Conservation (phyloP, 1,140 invertebrate genomes). For the Dolichoris vasculosae region DNA sequence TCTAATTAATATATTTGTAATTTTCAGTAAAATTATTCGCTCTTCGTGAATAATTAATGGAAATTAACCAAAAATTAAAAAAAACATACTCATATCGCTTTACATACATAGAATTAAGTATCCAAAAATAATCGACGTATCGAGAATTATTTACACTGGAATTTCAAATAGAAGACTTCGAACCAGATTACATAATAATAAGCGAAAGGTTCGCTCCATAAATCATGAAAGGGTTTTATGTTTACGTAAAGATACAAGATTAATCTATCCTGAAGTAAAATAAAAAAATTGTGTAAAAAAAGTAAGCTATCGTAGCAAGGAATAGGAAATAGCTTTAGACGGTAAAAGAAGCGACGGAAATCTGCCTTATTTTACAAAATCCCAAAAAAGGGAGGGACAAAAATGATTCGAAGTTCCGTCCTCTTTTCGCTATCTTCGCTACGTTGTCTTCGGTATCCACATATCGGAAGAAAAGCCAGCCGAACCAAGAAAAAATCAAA, state of each 20-base stretch:
- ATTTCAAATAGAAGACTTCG: constrained; percentile 1
- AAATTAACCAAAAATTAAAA: not conserved
- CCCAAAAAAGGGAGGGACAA: not conserved
- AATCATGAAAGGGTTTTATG: constrained; percentile 34
- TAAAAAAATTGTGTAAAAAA: not conserved
- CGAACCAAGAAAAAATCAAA: constrained; percentile 11
- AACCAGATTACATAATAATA: constrained; percentile 22
- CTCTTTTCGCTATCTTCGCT: not conserved
- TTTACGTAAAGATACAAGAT: constrained; percentile 26
- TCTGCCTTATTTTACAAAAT: not conserved
- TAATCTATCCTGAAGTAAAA: constrained; percentile 17
- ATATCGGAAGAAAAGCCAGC: not conserved
- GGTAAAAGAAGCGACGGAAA: not conserved
- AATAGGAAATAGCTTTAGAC: not conserved
- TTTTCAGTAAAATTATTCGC: too few relatives aligned
- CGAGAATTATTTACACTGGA: not conserved
- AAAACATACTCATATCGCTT: not conserved
- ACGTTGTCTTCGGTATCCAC: not conserved
- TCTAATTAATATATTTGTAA: too few relatives aligned
- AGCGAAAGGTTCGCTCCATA: not conserved
- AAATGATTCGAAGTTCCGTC: not conserved
- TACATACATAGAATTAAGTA: not conserved
- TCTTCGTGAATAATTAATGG: not conserved
- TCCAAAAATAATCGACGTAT: not conserved
- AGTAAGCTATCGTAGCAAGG: not conserved